These are phyloP conservation scores for Cephus sareptanus DNA, from an alignment of 2,888 invertebrate genomes.

Conservation along the genomic window DNA sequence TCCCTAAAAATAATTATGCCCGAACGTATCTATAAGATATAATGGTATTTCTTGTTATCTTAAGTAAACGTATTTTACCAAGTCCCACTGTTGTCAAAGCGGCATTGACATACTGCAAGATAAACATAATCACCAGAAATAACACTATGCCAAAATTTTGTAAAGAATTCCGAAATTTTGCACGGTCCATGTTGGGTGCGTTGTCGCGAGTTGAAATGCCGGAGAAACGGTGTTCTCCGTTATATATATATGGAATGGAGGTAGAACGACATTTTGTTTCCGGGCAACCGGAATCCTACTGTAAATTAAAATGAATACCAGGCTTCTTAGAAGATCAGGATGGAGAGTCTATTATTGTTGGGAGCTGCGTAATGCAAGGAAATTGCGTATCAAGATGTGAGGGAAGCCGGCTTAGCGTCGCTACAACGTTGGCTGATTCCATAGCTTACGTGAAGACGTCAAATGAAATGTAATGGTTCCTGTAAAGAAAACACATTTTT, in stretches of 20 bases:
- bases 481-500: background rate
- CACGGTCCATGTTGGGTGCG: no score
- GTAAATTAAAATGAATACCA: no score
- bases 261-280: background rate
- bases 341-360: no score
- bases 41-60: background rate
- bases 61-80: background rate
- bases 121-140: no score
- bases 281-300: no score
- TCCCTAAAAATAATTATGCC: background rate
- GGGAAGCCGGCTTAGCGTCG: background rate
- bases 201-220: no score
- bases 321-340: no score
- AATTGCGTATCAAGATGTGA: background rate
- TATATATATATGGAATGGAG: background rate
- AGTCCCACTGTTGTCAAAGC: no score
- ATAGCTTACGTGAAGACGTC: no score
- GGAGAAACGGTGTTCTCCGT: background rate
- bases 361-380: constrained; percentile 9
- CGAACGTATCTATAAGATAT: background rate
- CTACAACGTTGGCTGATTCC: background rate
- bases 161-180: no score
- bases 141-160: no score
- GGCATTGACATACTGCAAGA: no score
- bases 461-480: background rate